These are phyloP conservation scores for Eristalis arbustorum DNA, from an alignment of 2,888 invertebrate species.

Conservation along the genomic window DNA sequence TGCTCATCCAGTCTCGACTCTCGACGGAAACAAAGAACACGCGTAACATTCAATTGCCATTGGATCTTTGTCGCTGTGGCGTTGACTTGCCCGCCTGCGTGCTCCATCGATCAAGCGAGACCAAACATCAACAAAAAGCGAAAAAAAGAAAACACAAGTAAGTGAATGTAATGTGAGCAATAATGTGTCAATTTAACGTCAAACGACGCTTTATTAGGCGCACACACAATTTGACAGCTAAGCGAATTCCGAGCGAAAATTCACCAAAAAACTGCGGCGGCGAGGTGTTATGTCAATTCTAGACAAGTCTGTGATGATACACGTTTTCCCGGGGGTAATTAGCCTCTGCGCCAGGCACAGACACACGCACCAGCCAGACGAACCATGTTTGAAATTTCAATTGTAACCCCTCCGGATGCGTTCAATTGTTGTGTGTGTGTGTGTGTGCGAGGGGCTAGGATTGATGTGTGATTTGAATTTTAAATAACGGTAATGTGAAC, in stretches of 20 bases:
- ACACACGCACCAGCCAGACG: background rate
- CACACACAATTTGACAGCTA: conserved; percentile 39
- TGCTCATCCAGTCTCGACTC: background rate
- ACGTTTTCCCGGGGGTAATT: conserved; percentile 28
- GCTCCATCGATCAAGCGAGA: conserved; percentile 36
- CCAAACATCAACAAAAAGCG: background rate
- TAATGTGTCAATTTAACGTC: conserved; percentile 62
- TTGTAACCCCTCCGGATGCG: conserved; percentile 54
- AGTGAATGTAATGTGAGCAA: conserved; percentile 37
- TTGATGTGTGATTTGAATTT: conserved; percentile 61
- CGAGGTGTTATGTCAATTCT: too few relatives aligned
- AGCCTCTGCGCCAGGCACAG: conserved; percentile 8
- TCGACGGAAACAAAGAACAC: conserved; percentile 11
- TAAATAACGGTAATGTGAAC: conserved; percentile 52
- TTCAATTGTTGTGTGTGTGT: conserved; percentile 33
- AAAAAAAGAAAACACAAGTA: background rate
- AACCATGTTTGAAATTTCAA: conserved; percentile 46
- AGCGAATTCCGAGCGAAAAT: conserved; percentile 9
- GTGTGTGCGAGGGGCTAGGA: background rate
- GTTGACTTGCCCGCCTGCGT: background rate
- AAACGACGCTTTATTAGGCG: conserved; percentile 15
- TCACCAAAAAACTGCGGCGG: background rate
- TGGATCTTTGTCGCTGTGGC: background rate
- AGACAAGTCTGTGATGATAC: conserved; percentile 8
- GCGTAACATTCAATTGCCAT: conserved; percentile 19